Evolutionary conservation across 2,888 invertebrate species (phyloP), one percentile per base, ranked within the genome.

Genomic region (Xylota sylvarum): DNA sequence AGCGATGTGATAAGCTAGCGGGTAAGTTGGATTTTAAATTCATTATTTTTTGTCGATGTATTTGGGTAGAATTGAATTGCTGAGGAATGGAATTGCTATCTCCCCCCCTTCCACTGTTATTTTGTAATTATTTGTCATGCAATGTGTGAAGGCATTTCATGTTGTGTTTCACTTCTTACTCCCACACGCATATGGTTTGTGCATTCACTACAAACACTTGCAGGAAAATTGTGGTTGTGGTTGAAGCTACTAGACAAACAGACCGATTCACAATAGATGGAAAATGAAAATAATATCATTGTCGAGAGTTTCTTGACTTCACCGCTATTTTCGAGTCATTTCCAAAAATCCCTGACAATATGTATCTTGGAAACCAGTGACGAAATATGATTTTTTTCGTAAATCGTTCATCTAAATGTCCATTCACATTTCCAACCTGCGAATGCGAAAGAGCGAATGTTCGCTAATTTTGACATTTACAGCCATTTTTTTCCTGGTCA

Each of bases 181-280:
- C 30, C 43, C 46, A 17, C 64, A 48, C 30, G 10, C 14, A 10
- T n/a, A 14, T 46, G 64, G 64, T 64, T 64, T 2, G 30, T 9
- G 12, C 32, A 46, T 32, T 12, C 12, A 32, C 46, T 64, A 30
- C 10, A 23, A n/a, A 50, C 9, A 4, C 19, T 48, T 19, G 48
- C 19, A 48, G 46, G 14, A 10, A 50, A 10, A 50, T 9, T 12
- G 27, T n/a, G 52, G 52, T 52, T 52, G 52, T 30, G 30, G 6
- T 0, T 27, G 2, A n/a, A 52, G n/a, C 52, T 52, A 30, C 52
- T 30, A 52, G n/a, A 52, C 52, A 10, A 14, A 12, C 23, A 10
- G 4, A 4, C 12, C 6, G 27, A n/a, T 52, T 52, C 52, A 52
- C 52, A 52, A 52, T 52, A 30, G n/a, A n/a, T n/a, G n/a, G n/a